Evolutionary conservation across 2,888 invertebrate species (phyloP), one percentile per base, ranked within the genome.

Genomic region (Frankliniella fusca): DNA sequence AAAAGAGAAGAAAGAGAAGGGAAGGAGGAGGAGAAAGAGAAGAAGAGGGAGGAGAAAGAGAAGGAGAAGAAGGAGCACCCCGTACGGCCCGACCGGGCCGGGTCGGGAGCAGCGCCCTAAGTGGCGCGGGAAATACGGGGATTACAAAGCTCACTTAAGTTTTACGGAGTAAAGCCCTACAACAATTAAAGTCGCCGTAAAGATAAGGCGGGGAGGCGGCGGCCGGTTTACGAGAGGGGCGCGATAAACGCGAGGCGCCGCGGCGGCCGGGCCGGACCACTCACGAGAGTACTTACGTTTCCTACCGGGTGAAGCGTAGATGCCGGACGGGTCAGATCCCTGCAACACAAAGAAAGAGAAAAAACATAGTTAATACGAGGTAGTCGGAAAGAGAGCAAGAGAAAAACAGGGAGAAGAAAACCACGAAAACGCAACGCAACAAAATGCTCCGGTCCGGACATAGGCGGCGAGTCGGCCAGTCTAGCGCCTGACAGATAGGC

Each of bases 121-220:
- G 38, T 38, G 38, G 38, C 38, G 38, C 38, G 38, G 38, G 38
- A 38, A 38, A 38, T 38, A 38, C 38, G 70, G 27, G 70, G 70
- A 76, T 76, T 76, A 76, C 70, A 23, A 76, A 76, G 70, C 70
- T 76, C 70, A 27, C 11, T 76, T 27, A 76, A 76, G 70, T 76
- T 76, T 76, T 76, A 76, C 70, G 70, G 70, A 76, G 70, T 70
- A 23, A 70, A 23, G 70, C 27, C 70, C 10, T 23, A 76, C 70
- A 76, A 76, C 70, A 76, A 76, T 76, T 76, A 76, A 76, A 76
- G 70, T 27, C 70, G 70, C 70, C 70, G 70, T 76, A 76, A 27
- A 76, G 70, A 23, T 76, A 76, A 27, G 70, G 70, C 27, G 70
- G 9, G 70, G 70, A 7, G n/a, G n/a, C 70, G 70, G 27, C 23